Evolutionary conservation across 2,113 vertebrate species (phyloP).

Genomic region (Perccottus glenii): DNA sequence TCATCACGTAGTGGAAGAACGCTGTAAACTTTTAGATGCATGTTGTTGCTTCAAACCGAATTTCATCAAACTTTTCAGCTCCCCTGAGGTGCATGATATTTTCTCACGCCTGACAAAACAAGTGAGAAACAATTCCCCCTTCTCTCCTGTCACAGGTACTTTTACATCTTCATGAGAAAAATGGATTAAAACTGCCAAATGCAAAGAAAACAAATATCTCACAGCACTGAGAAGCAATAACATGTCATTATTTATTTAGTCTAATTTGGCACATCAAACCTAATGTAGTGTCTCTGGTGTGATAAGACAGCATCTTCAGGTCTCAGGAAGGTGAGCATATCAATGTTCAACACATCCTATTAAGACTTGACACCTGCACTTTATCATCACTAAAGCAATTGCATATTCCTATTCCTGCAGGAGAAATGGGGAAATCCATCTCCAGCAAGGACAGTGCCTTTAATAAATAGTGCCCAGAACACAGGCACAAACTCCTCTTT

Average conservation of each 20-base stretch:
- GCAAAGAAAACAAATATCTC: conserved; percentile 22
- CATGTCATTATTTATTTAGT: conserved; percentile 34
- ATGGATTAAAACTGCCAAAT: not conserved
- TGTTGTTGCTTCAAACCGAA: conserved; percentile 33
- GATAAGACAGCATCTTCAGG: conserved; percentile 49
- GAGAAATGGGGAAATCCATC: conserved; percentile 70
- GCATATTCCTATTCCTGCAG: conserved; percentile 68
- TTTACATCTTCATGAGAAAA: conserved; percentile 5
- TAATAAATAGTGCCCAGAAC: conserved; percentile 72
- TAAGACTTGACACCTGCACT: conserved; percentile 73
- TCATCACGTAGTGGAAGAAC: conserved; percentile 27
- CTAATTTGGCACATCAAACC: conserved; percentile 49
- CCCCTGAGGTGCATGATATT: conserved; percentile 25
- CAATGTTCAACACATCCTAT: conserved; percentile 74
- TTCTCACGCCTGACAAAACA: conserved; percentile 26
- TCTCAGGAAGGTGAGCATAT: conserved; percentile 66
- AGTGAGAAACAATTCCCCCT: conserved; percentile 20
- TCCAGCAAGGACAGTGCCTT: conserved; percentile 66
- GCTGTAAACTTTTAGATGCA: conserved; percentile 37
- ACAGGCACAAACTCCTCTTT: conserved; percentile 59
- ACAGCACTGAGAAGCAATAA: conserved; percentile 2
- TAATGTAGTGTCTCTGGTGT: conserved; percentile 42
- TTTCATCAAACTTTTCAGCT: conserved; percentile 39
- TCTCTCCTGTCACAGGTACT: conserved; percentile 36
- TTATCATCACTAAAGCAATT: conserved; percentile 77